Conservation (phyloP, 2,797 vertebrate genomes). For the Dallia pectoralis region DNA sequence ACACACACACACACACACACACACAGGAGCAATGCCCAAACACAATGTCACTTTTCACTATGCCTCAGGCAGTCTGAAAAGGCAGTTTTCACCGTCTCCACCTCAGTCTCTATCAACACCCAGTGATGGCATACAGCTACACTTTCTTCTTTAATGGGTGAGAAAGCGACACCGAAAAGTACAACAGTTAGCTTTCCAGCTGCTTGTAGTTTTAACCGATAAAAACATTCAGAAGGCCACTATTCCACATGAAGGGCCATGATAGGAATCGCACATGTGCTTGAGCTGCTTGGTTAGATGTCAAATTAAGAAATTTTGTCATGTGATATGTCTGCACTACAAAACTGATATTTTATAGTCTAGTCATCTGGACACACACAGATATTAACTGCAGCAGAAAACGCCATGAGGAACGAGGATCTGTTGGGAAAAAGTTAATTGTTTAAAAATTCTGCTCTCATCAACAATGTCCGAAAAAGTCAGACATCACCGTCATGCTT, state of each 20-base stretch:
- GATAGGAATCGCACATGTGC: conserved; percentile 44
- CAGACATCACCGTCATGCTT: too few species aligned
- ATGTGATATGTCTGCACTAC: conserved; percentile 37
- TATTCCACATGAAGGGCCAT: conserved; percentile 36
- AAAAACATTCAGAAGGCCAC: conserved; percentile 37
- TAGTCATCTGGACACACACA: conserved; percentile 23
- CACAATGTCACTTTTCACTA: background rate
- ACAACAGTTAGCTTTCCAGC: conserved; percentile 39
- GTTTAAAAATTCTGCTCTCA: conserved; percentile 31
- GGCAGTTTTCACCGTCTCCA: conserved; percentile 21
- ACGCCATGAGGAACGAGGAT: background rate
- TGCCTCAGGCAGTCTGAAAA: background rate
- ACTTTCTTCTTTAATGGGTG: conserved; percentile 45
- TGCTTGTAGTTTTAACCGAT: conserved; percentile 43
- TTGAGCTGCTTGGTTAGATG: conserved; percentile 27
- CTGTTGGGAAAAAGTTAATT: conserved; percentile 37
- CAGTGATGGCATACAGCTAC: conserved; percentile 20
- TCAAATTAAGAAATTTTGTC: conserved; percentile 38
- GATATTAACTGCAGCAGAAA: background rate
- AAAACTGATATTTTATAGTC: conserved; percentile 31
- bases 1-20: conserved; percentile 6
- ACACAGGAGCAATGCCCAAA: background rate
- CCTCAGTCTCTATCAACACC: background rate
- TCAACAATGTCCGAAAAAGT: background rate
- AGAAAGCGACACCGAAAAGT: conserved; percentile 48